Evolutionary conservation across 2,888 invertebrate genomes (phyloP), one percentile per base, ranked within the genome.

Genomic region (Endotricha flammealis): DNA sequence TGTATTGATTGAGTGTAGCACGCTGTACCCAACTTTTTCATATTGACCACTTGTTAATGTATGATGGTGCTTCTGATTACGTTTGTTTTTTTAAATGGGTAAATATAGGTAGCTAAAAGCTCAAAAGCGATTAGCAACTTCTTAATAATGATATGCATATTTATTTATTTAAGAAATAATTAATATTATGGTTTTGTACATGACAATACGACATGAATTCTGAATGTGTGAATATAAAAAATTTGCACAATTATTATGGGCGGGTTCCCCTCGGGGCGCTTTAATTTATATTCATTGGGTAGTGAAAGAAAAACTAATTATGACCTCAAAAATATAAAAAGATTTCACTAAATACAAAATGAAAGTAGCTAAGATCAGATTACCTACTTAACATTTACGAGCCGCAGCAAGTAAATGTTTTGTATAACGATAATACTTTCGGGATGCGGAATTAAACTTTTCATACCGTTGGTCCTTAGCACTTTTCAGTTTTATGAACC

Each of bases 361-460:
- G 16, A 16, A n/a, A 13, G 27, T 27, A 9, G 28, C 29, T 24
- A 29, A 36, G 16, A 36, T 36, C 13, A 29, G 12, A 12, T 35
- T 29, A 14, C 25, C 14, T 10, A 12, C 25, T 12, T 10, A 12
- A 22, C 37, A 32, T 14, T 11, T 29, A 12, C n/a, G n/a, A n/a
- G n/a, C n/a, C n/a, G 12, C 31, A 12, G 12, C 12, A 4, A n/a
- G 20, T 6, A 20, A 32, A 23, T 23, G 24, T 32, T 32, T 32
- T 10, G 2, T 9, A 23, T 12, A 23, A 32, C 23, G 9, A 13
- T 23, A 23, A 14, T 14, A 47, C 50, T 29, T 34, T n/a, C n/a
- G 51, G 50, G 54, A 48, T 40, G 46, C 42, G 39, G 49, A 41
- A 53, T 53, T 50, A 55, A 57, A 49, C 48, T 50, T 56, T 53